A percentile compares a stretch with the other conserved stretches of the same genome.
phyloP scores from a whole-genome alignment of 1,140 invertebrate genomes.

The Seison nebaliae region DNA sequence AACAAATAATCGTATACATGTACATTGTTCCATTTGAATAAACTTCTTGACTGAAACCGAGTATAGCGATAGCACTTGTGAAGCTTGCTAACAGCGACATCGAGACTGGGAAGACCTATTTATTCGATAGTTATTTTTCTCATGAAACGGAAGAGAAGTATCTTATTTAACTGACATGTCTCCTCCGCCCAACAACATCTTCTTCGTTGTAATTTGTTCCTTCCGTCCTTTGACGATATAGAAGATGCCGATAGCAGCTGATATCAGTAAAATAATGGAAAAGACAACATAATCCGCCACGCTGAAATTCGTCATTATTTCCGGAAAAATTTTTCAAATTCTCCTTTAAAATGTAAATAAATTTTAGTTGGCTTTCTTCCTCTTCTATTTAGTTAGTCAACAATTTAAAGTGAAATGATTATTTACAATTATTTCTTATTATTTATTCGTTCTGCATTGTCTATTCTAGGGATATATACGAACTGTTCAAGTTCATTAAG shows the following conservation, averaged over 20 bases:
- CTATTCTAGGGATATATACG: no score
- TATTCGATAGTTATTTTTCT: background rate
- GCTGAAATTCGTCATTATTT: no score
- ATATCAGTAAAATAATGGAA: conserved; percentile 1
- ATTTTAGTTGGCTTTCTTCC: no score
- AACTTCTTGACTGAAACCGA: conserved; percentile 24
- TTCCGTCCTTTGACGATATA: conserved; percentile 8
- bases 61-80: conserved; percentile 28
- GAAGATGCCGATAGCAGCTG: conserved; percentile 7
- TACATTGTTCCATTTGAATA: conserved; percentile 20
- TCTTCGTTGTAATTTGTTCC: background rate
- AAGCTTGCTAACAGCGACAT: conserved; percentile 25
- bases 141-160: background rate
- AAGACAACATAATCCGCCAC: conserved; percentile 9
- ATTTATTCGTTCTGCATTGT: no score
- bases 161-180: background rate
- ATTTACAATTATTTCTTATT: no score
- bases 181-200: conserved; percentile 9
- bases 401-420: no score
- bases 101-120: conserved; percentile 18
- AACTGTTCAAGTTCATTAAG: no score
- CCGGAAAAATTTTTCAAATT: no score
- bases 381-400: no score
- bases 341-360: no score
- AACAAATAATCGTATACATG: conserved; percentile 8